These are phyloP conservation scores for Mobula hypostoma DNA, from an alignment of 2,113 vertebrate genomes.

Conservation along the genomic window DNA sequence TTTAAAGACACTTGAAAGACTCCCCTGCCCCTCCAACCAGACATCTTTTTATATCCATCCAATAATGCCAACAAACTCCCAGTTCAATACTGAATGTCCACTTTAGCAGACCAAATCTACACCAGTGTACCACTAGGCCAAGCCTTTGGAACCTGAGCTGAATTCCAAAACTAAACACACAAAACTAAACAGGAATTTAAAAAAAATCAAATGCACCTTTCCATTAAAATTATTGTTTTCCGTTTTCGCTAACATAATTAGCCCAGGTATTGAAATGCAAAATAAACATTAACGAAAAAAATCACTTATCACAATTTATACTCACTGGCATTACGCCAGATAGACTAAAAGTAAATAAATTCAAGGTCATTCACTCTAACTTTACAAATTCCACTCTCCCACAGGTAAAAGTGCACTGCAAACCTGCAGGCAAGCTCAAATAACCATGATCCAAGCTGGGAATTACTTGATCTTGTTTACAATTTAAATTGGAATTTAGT, in stretches of 20 bases:
- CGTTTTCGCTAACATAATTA: neutral
- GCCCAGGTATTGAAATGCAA: neutral
- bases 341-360: conserved; percentile 3
- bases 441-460: neutral
- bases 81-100: too few species aligned
- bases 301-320: neutral
- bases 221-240: neutral
- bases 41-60: too few species aligned
- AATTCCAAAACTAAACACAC: neutral
- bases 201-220: neutral
- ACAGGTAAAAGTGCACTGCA: neutral
- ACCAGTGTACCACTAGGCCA: too few species aligned
- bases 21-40: too few species aligned
- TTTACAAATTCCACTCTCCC: neutral
- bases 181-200: neutral
- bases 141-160: too few species aligned
- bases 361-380: neutral
- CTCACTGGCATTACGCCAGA: neutral
- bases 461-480: neutral
- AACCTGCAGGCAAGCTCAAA: neutral
- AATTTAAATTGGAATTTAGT: neutral
- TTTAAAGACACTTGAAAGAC: too few species aligned
- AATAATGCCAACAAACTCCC: too few species aligned
- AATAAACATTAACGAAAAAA: neutral
- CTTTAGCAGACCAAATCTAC: too few species aligned